Conservation (phyloP, 2,888 invertebrate genomes). For the Drosophila ustulata region DNA sequence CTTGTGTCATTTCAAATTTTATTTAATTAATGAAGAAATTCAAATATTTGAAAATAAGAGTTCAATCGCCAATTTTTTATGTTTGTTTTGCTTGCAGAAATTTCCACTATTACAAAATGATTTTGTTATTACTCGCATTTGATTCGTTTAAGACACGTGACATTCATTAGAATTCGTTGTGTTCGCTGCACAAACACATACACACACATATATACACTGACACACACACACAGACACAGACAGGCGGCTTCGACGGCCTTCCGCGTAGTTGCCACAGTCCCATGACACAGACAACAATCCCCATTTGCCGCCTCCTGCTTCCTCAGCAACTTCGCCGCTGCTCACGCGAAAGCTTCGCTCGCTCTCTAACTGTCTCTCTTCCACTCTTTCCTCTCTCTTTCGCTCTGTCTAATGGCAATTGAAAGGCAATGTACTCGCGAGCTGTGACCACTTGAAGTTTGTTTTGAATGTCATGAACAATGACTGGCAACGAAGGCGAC, state of each 20-base stretch:
- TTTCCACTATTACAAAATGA: conserved; percentile 2
- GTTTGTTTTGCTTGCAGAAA: conserved; percentile 8
- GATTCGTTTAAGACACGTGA: conserved; percentile 14
- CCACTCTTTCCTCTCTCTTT: background rate
- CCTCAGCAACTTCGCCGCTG: conserved; percentile 3
- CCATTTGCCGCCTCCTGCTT: background rate
- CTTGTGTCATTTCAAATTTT: too few relatives aligned
- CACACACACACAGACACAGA: conserved; percentile 18
- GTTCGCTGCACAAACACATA: conserved; percentile 1
- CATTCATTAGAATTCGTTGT: conserved; percentile 14
- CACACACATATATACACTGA: background rate
- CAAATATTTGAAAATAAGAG: too few relatives aligned
- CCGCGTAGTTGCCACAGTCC: conserved; percentile 25
- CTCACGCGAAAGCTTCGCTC: background rate
- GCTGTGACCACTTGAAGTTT: conserved; percentile 64
- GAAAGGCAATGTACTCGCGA: conserved; percentile 54
- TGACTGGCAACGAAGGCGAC: conserved; percentile 55
- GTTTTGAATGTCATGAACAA: conserved; percentile 82
- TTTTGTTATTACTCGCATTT: conserved; percentile 4
- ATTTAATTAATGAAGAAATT: too few relatives aligned
- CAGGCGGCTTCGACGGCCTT: conserved; percentile 29
- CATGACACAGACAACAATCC: conserved; percentile 36
- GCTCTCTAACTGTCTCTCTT: background rate
- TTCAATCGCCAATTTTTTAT: background rate
- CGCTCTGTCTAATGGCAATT: conserved; percentile 36